Evolutionary conservation across 2,888 invertebrate species (phyloP).

Genomic region (Antheraea assamensis): DNA sequence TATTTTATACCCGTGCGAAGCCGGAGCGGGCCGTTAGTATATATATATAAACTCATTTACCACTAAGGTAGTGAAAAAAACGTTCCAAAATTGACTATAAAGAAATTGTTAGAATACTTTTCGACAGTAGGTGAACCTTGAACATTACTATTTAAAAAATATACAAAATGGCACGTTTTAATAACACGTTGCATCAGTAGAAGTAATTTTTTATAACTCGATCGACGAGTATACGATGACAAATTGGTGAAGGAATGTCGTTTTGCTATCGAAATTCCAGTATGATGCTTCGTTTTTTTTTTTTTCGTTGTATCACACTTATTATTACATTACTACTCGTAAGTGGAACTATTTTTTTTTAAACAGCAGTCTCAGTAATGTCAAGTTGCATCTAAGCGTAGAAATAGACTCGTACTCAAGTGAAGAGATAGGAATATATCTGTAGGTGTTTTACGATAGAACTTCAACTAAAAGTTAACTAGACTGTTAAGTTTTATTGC

Average conservation of each 20-base stretch:
- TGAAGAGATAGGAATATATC: too few relatives aligned
- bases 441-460: too few relatives aligned
- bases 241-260: constrained; percentile 11
- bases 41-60: too few relatives aligned
- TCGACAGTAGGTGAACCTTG: not conserved
- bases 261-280: constrained; percentile 5
- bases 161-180: not conserved
- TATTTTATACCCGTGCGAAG: too few relatives aligned
- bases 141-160: not conserved
- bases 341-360: not conserved
- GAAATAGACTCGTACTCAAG: too few relatives aligned
- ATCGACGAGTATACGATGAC: constrained; percentile 16
- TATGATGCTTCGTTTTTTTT: not conserved
- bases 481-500: too few relatives aligned
- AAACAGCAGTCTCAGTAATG: not conserved
- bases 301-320: not conserved
- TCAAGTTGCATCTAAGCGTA: not conserved
- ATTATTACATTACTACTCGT: not conserved
- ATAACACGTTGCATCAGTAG: constrained; percentile 2
- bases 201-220: constrained; percentile 20
- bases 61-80: too few relatives aligned
- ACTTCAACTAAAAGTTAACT: too few relatives aligned
- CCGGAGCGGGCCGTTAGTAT: too few relatives aligned
- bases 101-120: too few relatives aligned
- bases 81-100: too few relatives aligned